A percentile compares a stretch with the other conserved stretches of the same genome.
These are phyloP conservation scores for Phalacrocorax aristotelis DNA, from an alignment of 2,113 vertebrate species.

Conservation along the genomic window DNA sequence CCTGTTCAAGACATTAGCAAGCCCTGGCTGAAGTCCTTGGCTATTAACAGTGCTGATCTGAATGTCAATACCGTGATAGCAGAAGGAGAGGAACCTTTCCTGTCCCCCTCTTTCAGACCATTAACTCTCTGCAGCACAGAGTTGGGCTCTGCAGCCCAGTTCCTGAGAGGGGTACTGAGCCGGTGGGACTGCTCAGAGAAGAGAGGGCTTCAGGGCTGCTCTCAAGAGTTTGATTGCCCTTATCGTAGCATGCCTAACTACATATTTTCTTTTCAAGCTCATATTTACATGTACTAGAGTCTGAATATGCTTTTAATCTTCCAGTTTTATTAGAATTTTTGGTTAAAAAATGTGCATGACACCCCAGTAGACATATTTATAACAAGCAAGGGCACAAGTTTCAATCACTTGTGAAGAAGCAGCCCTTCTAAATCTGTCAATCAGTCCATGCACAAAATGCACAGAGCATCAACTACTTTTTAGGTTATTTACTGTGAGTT, in stretches of 20 bases:
- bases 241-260: not conserved
- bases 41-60: not conserved
- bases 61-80: not conserved
- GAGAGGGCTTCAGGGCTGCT: not conserved
- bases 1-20: not conserved
- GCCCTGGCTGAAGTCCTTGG: not conserved
- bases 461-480: conserved; percentile 73
- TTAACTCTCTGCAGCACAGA: not conserved
- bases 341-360: conserved; percentile 52
- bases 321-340: conserved; percentile 18
- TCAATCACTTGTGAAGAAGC: conserved; percentile 56
- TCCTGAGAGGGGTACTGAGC: not conserved
- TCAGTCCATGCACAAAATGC: conserved; percentile 64
- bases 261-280: not conserved
- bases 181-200: not conserved
- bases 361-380: conserved; percentile 51
- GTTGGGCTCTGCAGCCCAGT: not conserved
- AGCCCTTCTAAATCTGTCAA: conserved; percentile 61
- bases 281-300: not conserved
- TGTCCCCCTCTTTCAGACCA: not conserved
- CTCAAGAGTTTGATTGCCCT: not conserved
- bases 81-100: not conserved
- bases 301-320: conserved; percentile 20
- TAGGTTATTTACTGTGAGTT: conserved; percentile 77
- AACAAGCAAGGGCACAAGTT: conserved; percentile 54